Evolutionary conservation across 2,888 invertebrate genomes (phyloP).

Genomic region (Iphiclides podalirius): DNA sequence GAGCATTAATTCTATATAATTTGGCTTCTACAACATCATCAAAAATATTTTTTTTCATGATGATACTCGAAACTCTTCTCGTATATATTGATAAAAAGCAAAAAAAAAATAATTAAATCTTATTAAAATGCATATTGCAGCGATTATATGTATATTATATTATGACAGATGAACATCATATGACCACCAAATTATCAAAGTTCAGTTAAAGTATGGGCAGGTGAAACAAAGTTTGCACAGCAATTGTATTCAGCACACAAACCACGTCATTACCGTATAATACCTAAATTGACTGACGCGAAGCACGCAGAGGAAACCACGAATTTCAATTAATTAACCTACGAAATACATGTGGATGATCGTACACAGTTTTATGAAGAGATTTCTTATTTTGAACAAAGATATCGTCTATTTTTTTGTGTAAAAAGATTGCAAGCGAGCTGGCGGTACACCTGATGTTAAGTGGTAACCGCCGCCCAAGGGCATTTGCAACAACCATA

Average conservation of each 20-base stretch:
- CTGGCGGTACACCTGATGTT: too few species aligned
- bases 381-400: not conserved
- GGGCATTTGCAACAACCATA: too few species aligned
- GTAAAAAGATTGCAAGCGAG: too few species aligned
- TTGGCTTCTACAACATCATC: not conserved
- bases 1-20: not conserved
- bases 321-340: conserved; percentile 22
- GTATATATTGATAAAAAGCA: conserved; percentile 1
- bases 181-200: not conserved
- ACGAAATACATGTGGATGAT: conserved; percentile 3
- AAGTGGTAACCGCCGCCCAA: too few species aligned
- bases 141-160: too few species aligned
- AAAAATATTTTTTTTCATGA: not conserved
- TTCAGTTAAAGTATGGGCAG: conserved; percentile 24
- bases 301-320: conserved; percentile 37
- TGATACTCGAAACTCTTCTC: too few species aligned
- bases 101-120: not conserved
- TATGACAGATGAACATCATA: too few species aligned
- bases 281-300: conserved; percentile 35
- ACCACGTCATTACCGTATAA: conserved; percentile 40
- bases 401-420: not conserved
- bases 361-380: not conserved
- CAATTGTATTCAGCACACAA: conserved; percentile 34
- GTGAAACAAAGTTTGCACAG: conserved; percentile 33
- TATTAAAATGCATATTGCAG: too few species aligned